Percentiles rank a stretch among this genome's conserved stretches.
Evolutionary conservation across 2,113 vertebrate species (phyloP).

Genomic region (Python bivittatus): DNA sequence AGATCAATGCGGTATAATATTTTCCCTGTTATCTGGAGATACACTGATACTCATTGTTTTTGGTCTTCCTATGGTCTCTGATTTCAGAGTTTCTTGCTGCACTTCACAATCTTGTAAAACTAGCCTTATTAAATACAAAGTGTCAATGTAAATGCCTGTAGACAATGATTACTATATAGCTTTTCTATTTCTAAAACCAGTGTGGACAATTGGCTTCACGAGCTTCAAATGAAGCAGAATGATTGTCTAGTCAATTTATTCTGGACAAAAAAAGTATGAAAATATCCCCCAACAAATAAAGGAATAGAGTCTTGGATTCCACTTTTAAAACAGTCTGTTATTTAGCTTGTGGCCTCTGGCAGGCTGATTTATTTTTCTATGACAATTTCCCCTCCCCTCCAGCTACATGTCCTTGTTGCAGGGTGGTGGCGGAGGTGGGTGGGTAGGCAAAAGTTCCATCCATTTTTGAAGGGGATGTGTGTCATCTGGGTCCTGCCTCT

Average conservation of each 20-base stretch:
- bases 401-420: not conserved
- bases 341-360: not conserved
- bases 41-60: not conserved
- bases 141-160: not conserved
- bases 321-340: not conserved
- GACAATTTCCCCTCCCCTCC: not conserved
- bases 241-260: not conserved
- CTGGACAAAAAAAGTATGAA: not conserved
- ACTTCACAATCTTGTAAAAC: not conserved
- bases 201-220: not conserved
- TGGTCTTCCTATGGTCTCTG: not conserved
- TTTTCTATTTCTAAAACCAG: not conserved
- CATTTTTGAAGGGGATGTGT: not conserved
- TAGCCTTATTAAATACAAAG: not conserved
- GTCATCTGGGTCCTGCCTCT: conserved; percentile 9
- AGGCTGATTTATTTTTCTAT: not conserved
- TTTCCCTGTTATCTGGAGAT: not conserved
- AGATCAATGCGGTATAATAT: not conserved
- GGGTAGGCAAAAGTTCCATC: conserved; percentile 10
- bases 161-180: not conserved
- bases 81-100: not conserved
- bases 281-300: not conserved
- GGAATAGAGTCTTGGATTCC: not conserved
- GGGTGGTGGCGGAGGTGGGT: too few species aligned
- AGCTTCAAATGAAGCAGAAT: not conserved